These are phyloP conservation scores for Thalpophila matura DNA, from an alignment of 2,888 invertebrate species.

Conservation along the genomic window DNA sequence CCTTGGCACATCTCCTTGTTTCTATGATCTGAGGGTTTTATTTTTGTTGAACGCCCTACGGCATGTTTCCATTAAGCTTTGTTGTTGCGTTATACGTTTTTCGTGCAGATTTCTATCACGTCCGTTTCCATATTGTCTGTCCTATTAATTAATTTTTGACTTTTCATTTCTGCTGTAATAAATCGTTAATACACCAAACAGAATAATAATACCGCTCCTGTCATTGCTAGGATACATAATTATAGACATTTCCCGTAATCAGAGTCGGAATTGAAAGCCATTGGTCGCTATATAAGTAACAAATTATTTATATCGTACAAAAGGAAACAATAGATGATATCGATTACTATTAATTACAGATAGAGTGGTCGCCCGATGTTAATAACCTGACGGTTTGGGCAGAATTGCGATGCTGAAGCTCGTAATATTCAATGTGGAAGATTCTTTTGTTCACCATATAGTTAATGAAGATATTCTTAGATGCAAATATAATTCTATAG, in stretches of 20 bases:
- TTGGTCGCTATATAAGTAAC: conserved; percentile 21
- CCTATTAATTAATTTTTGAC: not conserved
- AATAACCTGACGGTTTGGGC: conserved; percentile 39
- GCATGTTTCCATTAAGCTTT: conserved; percentile 43
- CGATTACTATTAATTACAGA: conserved; percentile 43
- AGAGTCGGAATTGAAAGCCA: conserved; percentile 40
- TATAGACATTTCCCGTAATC: conserved; percentile 41
- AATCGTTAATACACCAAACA: conserved; percentile 7
- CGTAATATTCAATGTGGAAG: not conserved
- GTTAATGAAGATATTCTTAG: not conserved
- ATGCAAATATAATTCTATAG: not conserved
- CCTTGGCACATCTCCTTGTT: too few relatives aligned
- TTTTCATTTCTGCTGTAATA: not conserved
- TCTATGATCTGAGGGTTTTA: too few relatives aligned
- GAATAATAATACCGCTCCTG: conserved; percentile 14
- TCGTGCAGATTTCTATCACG: conserved; percentile 27
- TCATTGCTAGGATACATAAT: conserved; percentile 7
- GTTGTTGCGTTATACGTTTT: conserved; percentile 28
- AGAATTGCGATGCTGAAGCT: conserved; percentile 8
- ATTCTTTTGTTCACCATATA: not conserved
- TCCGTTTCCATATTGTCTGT: conserved; percentile 7
- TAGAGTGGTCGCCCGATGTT: conserved; percentile 40
- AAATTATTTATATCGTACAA: conserved; percentile 18
- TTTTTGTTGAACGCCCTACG: conserved; percentile 21
- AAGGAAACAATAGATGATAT: conserved; percentile 44